Percentiles rank a stretch among this genome's conserved stretches.
phyloP scores from a whole-genome alignment of 2,888 invertebrate species.

The Perizoma flavofasciatum region DNA sequence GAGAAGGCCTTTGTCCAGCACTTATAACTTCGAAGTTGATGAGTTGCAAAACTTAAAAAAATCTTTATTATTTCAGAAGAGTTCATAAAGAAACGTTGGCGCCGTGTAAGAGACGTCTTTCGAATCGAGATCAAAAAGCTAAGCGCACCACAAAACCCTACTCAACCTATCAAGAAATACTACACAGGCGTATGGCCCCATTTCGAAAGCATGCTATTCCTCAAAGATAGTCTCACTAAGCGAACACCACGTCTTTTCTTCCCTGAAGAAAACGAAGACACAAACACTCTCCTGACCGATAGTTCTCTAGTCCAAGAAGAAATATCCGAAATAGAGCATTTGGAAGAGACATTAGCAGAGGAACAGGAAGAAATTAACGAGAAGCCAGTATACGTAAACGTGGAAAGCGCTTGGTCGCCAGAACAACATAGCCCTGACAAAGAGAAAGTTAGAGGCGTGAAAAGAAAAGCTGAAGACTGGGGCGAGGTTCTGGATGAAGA shows the following conservation, averaged over 20 bases:
- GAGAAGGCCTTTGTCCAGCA: too few relatives aligned
- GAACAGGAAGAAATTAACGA: neutral
- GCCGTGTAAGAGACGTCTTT: constrained; percentile 46
- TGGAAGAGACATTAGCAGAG: constrained; percentile 2
- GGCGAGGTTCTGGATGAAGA: constrained; percentile 33
- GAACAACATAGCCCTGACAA: neutral
- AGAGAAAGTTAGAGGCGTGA: constrained; percentile 4
- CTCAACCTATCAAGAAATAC: constrained; percentile 33
- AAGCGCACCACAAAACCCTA: constrained; percentile 24
- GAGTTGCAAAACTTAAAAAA: too few relatives aligned
- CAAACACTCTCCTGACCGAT: neutral
- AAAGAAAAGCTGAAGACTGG: constrained; percentile 18
- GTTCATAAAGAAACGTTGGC: constrained; percentile 46
- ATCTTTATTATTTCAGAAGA: constrained; percentile 35
- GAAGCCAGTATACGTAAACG: constrained; percentile 3
- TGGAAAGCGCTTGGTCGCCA: constrained; percentile 1
- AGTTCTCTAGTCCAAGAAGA: neutral
- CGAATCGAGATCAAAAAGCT: constrained; percentile 17
- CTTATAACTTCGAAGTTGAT: too few relatives aligned
- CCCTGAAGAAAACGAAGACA: constrained; percentile 24
- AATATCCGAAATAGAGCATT: neutral
- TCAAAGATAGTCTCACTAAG: constrained; percentile 28
- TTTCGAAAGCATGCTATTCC: constrained; percentile 42
- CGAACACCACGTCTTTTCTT: constrained; percentile 17
- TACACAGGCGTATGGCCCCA: constrained; percentile 47